Evolutionary conservation across 2,113 vertebrate genomes (phyloP).

Genomic region (Murina feae): DNA sequence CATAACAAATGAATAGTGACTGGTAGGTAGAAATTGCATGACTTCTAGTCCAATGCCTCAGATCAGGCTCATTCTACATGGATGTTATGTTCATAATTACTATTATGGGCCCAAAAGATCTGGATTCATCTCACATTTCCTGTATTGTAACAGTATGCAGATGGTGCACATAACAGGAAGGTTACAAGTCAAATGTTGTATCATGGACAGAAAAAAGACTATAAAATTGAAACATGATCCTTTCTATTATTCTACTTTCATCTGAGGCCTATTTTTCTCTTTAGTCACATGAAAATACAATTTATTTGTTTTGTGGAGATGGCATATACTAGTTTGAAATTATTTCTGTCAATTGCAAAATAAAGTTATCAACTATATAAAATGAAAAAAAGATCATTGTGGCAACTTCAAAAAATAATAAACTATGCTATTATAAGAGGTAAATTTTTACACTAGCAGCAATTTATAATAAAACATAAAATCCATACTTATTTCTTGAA

Average conservation of each 20-base stretch:
- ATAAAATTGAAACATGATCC: slow-evolving; percentile 48
- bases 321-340: slow-evolving; percentile 52
- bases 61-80: slow-evolving; percentile 37
- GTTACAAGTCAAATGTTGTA: slow-evolving; percentile 50
- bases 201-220: slow-evolving; percentile 23
- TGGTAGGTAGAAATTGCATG: slow-evolving; percentile 53
- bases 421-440: slow-evolving; percentile 54
- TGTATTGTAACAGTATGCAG: not conserved
- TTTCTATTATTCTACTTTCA: slow-evolving; percentile 36
- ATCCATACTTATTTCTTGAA: slow-evolving; percentile 60
- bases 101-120: not conserved
- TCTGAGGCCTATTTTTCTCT: slow-evolving; percentile 34
- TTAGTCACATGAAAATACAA: slow-evolving; percentile 46
- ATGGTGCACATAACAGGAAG: slow-evolving; percentile 34
- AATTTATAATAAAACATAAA: slow-evolving; percentile 65
- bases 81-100: slow-evolving; percentile 30
- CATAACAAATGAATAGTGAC: slow-evolving; percentile 55
- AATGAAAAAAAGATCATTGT: slow-evolving; percentile 53
- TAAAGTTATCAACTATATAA: slow-evolving; percentile 60
- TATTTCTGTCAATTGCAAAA: slow-evolving; percentile 62
- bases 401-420: slow-evolving; percentile 66
- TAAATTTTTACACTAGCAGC: slow-evolving; percentile 54
- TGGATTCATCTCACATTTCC: not conserved
- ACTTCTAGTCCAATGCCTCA: slow-evolving; percentile 19
- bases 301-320: slow-evolving; percentile 56